phyloP scores from a whole-genome alignment of 2,113 vertebrate genomes.

The Catharus bicknelli region DNA sequence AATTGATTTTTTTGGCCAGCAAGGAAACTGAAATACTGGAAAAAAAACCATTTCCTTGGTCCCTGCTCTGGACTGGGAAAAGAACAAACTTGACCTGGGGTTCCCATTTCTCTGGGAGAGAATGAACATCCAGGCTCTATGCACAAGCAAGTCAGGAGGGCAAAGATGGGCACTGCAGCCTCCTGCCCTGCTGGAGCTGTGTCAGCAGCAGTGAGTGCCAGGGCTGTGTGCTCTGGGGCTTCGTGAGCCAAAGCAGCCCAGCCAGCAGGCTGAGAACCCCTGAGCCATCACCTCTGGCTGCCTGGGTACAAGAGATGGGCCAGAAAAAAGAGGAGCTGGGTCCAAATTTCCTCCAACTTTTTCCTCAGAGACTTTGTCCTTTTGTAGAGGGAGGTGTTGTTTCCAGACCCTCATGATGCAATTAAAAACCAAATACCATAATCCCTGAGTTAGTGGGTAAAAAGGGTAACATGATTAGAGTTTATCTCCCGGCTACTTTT shows the following conservation, averaged over 20 bases:
- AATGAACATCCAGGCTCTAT: neutral
- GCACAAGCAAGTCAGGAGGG: neutral
- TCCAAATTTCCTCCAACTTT: neutral
- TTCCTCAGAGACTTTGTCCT: neutral
- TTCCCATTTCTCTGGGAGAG: neutral
- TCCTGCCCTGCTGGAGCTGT: neutral
- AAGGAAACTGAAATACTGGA: neutral
- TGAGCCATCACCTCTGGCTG: neutral
- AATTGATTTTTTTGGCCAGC: neutral
- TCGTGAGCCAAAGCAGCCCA: fast-evolving
- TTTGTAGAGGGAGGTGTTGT: neutral
- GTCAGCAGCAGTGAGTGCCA: neutral
- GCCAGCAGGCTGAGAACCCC: neutral
- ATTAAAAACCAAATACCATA: neutral
- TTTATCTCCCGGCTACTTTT: neutral
- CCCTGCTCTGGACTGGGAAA: neutral
- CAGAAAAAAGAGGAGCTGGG: neutral
- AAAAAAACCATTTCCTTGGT: neutral
- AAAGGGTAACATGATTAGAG: neutral
- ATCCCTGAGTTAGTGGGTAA: neutral
- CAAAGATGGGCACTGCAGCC: fast-evolving
- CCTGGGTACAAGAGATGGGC: neutral
- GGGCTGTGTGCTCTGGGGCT: fast-evolving
- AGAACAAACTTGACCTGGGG: neutral
- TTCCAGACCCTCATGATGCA: neutral